A percentile compares a stretch with the other conserved stretches of the same genome.
phyloP scores from a whole-genome alignment of 1,140 invertebrate species.

The Argopecten irradians region DNA sequence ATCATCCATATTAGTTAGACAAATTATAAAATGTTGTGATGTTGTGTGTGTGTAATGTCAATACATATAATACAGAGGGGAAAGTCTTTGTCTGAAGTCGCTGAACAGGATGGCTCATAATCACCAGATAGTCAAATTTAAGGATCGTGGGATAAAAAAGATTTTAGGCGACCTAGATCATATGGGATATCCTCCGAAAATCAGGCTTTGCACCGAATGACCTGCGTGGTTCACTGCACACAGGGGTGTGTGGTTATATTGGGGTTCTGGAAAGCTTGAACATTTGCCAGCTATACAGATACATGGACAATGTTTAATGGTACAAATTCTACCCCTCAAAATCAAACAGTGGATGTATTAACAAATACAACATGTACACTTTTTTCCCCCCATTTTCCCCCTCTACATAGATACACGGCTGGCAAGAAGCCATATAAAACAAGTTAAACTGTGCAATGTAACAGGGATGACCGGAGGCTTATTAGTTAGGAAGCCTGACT shows the following conservation, averaged over 20 bases:
- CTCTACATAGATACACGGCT: not conserved
- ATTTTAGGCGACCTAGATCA: not conserved
- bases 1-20: too few relatives aligned
- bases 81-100: not conserved
- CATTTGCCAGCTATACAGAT: not conserved
- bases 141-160: slow-evolving; percentile 20
- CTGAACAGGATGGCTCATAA: slow-evolving; percentile 7
- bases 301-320: not conserved
- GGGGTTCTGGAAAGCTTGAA: not conserved
- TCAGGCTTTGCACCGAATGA: not conserved
- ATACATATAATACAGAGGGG: too few relatives aligned
- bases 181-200: slow-evolving; percentile 14
- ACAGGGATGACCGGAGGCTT: not conserved
- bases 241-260: not conserved
- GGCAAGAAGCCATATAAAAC: not conserved
- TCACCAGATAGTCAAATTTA: not conserved
- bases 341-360: not conserved
- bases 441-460: not conserved
- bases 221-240: not conserved
- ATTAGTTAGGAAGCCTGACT: not conserved
- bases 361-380: not conserved
- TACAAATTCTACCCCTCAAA: not conserved
- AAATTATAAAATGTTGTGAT: too few relatives aligned
- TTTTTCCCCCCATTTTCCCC: not conserved
- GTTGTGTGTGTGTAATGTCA: too few relatives aligned